These are phyloP conservation scores for Dasypolia templi DNA, from an alignment of 2,888 invertebrate genomes.

Conservation along the genomic window DNA sequence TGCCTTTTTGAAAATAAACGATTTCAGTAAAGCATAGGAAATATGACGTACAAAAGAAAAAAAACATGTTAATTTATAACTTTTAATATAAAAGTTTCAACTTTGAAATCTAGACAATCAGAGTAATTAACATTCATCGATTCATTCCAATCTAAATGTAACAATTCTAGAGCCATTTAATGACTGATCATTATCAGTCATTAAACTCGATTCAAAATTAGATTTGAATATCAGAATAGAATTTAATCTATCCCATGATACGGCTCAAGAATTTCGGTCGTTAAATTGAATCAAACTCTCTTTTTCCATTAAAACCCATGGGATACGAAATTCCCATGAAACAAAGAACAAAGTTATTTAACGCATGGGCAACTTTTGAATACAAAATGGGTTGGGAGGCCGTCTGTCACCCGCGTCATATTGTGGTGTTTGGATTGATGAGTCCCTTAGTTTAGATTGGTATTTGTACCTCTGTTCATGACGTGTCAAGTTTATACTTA, in stretches of 20 bases:
- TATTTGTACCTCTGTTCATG: background rate
- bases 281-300: conserved; percentile 19
- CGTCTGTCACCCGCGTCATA: background rate
- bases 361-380: background rate
- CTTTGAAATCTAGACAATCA: background rate
- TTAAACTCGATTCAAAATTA: conserved; percentile 29
- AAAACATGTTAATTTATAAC: too few relatives aligned
- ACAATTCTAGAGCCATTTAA: background rate
- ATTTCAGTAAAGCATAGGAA: too few relatives aligned
- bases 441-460: background rate
- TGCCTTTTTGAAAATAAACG: too few relatives aligned
- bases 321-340: conserved; percentile 5
- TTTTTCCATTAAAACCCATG: conserved; percentile 19
- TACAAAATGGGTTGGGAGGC: conserved; percentile 20
- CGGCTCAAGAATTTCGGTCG: conserved; percentile 17
- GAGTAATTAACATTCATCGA: conserved; percentile 16
- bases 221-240: conserved; percentile 37
- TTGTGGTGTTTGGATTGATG: background rate
- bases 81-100: background rate
- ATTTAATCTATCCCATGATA: conserved; percentile 28
- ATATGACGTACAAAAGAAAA: too few relatives aligned
- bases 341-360: conserved; percentile 25
- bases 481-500: too few relatives aligned
- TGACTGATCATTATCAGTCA: conserved; percentile 28
- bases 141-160: background rate